A percentile compares a stretch with the other conserved stretches of the same genome.
Evolutionary conservation across 2,888 invertebrate species (phyloP).

Genomic region (Trichopria drosophilae): DNA sequence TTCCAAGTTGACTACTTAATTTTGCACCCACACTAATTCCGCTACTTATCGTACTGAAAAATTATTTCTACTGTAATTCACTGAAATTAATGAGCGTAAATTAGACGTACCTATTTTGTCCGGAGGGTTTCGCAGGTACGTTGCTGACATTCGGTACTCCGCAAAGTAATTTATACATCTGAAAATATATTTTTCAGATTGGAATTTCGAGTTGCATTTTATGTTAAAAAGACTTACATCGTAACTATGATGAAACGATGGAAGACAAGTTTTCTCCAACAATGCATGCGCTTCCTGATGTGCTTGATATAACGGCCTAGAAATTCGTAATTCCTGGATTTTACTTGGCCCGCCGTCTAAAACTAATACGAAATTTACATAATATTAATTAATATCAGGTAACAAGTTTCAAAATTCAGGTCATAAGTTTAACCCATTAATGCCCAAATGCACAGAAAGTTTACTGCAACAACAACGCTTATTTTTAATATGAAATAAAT

Average conservation of each 20-base stretch:
- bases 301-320: conserved; percentile 76
- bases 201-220: conserved; percentile 2
- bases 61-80: too few relatives aligned
- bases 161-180: conserved; percentile 74
- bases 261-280: conserved; percentile 74
- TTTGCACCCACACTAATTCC: conserved; percentile 52
- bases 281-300: conserved; percentile 76
- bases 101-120: conserved; percentile 61
- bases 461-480: too few relatives aligned
- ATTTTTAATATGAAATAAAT: too few relatives aligned
- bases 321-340: conserved; percentile 73
- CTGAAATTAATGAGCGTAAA: neutral
- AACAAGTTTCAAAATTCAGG: too few relatives aligned
- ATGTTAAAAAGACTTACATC: conserved; percentile 61
- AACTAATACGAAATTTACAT: too few relatives aligned
- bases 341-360: conserved; percentile 67
- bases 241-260: conserved; percentile 80
- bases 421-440: too few relatives aligned
- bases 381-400: too few relatives aligned
- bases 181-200: conserved; percentile 47
- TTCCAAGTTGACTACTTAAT: conserved; percentile 48
- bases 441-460: too few relatives aligned
- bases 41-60: conserved; percentile 23
- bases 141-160: conserved; percentile 68
- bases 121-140: conserved; percentile 62